phyloP scores from a whole-genome alignment of 2,113 vertebrate genomes.

The Machaerirhynchus nigripectus region DNA sequence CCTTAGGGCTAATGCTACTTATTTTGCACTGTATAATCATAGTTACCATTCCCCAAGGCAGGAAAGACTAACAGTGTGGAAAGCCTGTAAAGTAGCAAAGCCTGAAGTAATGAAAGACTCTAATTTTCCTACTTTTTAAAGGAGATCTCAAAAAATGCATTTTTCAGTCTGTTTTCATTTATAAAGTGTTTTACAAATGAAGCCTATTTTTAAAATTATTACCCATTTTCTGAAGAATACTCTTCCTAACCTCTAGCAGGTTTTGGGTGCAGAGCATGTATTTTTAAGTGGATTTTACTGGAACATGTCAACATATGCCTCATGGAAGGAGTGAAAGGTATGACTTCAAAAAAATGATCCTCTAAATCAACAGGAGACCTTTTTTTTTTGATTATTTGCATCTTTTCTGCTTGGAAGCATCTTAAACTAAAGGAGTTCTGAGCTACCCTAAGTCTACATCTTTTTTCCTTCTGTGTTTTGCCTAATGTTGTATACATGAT shows the following conservation, averaged over 20 bases:
- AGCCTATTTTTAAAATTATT: neutral
- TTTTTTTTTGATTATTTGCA: neutral
- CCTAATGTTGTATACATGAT: conserved; percentile 37
- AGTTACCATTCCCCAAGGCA: neutral
- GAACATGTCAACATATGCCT: neutral
- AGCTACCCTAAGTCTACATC: neutral
- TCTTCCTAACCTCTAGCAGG: neutral
- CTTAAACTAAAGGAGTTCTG: neutral
- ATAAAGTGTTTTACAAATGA: neutral
- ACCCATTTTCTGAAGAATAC: neutral
- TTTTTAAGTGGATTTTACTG: conserved; percentile 21
- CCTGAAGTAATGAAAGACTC: neutral
- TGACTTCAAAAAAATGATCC: neutral
- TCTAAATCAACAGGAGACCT: neutral
- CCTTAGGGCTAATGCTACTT: neutral
- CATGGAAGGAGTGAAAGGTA: neutral
- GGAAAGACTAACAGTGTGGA: neutral
- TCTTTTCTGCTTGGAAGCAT: conserved; percentile 2
- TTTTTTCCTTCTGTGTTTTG: neutral
- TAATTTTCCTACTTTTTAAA: neutral
- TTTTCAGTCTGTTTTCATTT: conserved; percentile 19
- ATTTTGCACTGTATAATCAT: neutral
- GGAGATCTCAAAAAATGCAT: neutral
- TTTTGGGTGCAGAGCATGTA: neutral
- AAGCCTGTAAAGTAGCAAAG: conserved; percentile 33